Conservation (phyloP, 1,140 invertebrate species). For the Solenopsis invicta region DNA sequence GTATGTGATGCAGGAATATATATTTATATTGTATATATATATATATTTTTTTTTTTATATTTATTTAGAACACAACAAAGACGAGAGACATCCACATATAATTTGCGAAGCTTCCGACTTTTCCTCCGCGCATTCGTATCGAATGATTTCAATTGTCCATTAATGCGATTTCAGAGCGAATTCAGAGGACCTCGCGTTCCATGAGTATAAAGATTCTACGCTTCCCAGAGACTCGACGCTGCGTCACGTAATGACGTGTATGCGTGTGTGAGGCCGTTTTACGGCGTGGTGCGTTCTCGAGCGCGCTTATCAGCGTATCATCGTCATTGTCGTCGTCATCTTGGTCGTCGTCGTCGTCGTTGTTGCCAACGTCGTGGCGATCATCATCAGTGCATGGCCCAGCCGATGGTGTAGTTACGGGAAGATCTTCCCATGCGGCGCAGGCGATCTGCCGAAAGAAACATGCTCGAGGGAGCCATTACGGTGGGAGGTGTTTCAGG, state of each 20-base stretch:
- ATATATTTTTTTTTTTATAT: slow-evolving; percentile 23
- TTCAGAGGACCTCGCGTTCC: background rate
- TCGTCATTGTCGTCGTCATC: slow-evolving; percentile 38
- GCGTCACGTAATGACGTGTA: background rate
- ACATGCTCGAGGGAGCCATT: slow-evolving; percentile 59
- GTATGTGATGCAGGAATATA: slow-evolving; percentile 35
- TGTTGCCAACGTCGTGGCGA: slow-evolving; percentile 36
- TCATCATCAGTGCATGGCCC: slow-evolving; percentile 78
- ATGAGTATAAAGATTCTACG: background rate
- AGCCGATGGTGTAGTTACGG: slow-evolving; percentile 84
- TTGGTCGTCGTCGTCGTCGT: slow-evolving; percentile 37
- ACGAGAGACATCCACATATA: slow-evolving; percentile 15
- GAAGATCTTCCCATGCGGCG: slow-evolving; percentile 82
- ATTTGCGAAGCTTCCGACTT: slow-evolving; percentile 23
- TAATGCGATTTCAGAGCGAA: background rate
- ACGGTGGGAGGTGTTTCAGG: slow-evolving; percentile 22
- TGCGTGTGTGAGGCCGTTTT: background rate
- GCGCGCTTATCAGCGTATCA: slow-evolving; percentile 26
- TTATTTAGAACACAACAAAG: slow-evolving; percentile 47
- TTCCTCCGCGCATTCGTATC: background rate
- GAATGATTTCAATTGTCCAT: background rate
- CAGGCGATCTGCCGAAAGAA: slow-evolving; percentile 82
- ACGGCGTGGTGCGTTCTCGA: slow-evolving; percentile 12
- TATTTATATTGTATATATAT: slow-evolving; percentile 42
- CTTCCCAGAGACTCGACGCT: background rate